Conservation (phyloP, 1,140 invertebrate species). For the Bombus breviceps region DNA sequence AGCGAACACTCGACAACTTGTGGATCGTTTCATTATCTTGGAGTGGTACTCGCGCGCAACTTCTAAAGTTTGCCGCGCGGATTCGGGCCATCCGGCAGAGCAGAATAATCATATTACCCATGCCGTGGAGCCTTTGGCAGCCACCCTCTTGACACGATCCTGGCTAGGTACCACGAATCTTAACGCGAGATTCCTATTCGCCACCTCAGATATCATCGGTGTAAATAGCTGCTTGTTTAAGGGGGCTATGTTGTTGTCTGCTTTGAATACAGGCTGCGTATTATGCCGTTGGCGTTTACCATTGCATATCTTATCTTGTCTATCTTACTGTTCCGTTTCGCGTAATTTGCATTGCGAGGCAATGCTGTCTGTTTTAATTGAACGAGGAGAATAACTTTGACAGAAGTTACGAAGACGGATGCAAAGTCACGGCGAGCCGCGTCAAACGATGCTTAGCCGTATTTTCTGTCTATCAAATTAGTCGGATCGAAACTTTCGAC, state of each 20-base stretch:
- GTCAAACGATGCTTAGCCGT: neutral
- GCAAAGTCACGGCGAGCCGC: neutral
- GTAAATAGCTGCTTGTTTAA: constrained; percentile 49
- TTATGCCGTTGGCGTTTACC: constrained; percentile 40
- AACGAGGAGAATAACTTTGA: neutral
- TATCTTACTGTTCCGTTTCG: constrained; percentile 45
- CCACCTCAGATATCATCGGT: constrained; percentile 55
- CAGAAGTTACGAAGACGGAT: neutral
- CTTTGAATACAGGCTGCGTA: constrained; percentile 42
- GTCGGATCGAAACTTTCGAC: neutral
- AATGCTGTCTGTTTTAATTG: constrained; percentile 24
- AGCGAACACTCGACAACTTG: constrained; percentile 74
- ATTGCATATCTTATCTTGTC: constrained; percentile 36
- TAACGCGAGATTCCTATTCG: constrained; percentile 54
- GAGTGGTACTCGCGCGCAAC: constrained; percentile 73
- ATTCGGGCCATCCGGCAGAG: constrained; percentile 70
- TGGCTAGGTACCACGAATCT: constrained; percentile 53
- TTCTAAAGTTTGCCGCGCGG: constrained; percentile 74
- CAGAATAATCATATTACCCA: constrained; percentile 77
- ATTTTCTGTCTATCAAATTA: constrained; percentile 39
- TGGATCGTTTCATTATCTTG: constrained; percentile 79
- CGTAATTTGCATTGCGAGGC: constrained; percentile 33
- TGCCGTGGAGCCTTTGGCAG: constrained; percentile 57
- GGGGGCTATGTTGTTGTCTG: neutral
- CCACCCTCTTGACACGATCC: constrained; percentile 61